A percentile compares a stretch with the other conserved stretches of the same genome.
Evolutionary conservation across 2,113 vertebrate species (phyloP).

Genomic region (Sinocyclocheilus anshuiensis): DNA sequence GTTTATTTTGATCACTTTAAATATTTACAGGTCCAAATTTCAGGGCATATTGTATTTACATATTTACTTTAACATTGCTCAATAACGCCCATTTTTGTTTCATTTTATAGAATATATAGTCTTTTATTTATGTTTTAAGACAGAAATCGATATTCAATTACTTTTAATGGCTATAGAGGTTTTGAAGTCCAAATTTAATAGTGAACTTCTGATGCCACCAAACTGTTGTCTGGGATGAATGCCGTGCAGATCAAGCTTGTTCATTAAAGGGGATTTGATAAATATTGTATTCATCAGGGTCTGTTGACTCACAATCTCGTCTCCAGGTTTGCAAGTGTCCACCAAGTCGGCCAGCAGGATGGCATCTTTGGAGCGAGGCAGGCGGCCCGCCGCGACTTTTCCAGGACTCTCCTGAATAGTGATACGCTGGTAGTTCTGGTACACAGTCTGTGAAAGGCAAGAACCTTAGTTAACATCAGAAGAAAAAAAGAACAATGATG

Average conservation of each 20-base stretch:
- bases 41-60: too few species aligned
- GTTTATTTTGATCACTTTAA: too few species aligned
- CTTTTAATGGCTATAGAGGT: neutral
- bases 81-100: too few species aligned
- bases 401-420: slow-evolving; percentile 96
- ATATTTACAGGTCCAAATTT: too few species aligned
- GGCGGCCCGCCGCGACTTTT: slow-evolving; percentile 91
- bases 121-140: neutral
- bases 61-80: neutral
- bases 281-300: neutral
- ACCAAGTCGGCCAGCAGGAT: slow-evolving; percentile 94
- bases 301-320: slow-evolving; percentile 89
- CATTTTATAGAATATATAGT: neutral
- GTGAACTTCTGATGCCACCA: neutral
- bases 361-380: slow-evolving; percentile 95
- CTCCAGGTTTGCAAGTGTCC: slow-evolving; percentile 94
- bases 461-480: neutral
- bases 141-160: neutral
- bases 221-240: neutral
- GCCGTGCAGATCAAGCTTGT: neutral
- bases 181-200: too few species aligned
- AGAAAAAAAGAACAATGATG: neutral
- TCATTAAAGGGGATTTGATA: neutral
- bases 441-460: slow-evolving; percentile 82
- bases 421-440: slow-evolving; percentile 98